These are phyloP conservation scores for Pantala flavescens DNA, from an alignment of 1,140 invertebrate genomes.

Conservation along the genomic window DNA sequence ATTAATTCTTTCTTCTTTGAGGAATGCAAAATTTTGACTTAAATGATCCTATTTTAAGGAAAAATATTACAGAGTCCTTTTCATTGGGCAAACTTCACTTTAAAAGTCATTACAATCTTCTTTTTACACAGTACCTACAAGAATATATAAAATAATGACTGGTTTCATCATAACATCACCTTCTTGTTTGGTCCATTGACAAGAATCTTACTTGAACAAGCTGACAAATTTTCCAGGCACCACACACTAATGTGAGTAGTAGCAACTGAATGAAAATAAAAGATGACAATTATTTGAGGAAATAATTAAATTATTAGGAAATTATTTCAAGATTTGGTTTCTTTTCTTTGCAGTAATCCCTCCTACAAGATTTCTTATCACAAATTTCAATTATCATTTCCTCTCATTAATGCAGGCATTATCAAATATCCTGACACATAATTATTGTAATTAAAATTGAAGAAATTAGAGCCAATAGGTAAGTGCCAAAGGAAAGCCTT, in stretches of 20 bases:
- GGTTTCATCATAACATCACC: not conserved
- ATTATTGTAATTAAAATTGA: not conserved
- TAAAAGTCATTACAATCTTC: not conserved
- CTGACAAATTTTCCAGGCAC: not conserved
- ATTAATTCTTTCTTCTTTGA: not conserved
- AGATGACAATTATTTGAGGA: not conserved
- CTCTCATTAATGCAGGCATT: not conserved
- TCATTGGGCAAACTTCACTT: not conserved
- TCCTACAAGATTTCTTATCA: not conserved
- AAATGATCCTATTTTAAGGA: not conserved
- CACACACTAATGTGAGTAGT: not conserved
- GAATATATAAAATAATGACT: constrained; percentile 4
- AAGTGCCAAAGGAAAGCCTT: too few relatives aligned
- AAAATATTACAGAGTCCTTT: not conserved
- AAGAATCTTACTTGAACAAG: not conserved
- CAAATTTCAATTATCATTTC: not conserved
- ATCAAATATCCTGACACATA: not conserved
- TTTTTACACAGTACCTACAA: not conserved
- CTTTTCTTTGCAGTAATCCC: not conserved
- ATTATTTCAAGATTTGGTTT: not conserved
- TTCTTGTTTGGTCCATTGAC: constrained; percentile 5
- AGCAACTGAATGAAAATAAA: not conserved
- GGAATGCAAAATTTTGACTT: not conserved
- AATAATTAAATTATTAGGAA: not conserved
- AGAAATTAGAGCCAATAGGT: too few relatives aligned